Evolutionary conservation across 2,797 vertebrate genomes (phyloP), one percentile per base, ranked within the genome.

Genomic region (Lacerta viridis): DNA sequence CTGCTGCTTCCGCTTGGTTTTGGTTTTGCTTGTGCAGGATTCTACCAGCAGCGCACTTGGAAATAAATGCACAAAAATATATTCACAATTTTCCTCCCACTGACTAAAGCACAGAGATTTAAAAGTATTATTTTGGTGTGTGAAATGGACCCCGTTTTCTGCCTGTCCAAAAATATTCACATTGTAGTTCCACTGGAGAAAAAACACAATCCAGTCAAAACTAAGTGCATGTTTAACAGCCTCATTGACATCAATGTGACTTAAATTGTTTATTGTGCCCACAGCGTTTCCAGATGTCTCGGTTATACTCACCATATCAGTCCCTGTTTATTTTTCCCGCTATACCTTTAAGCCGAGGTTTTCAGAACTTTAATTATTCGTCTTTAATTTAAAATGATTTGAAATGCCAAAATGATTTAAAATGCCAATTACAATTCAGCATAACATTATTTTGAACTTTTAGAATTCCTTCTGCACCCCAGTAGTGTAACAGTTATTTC

Each of bases 1-100:
- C 41, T 39, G 39, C 41, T 80, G 75, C 41, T 41, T 17, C 27
- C 7, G 29, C 64, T 85, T 84, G 46, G 20, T 39, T 39, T 61
- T 71, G 9, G 72, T 61, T 88, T 88, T 83, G 36, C 68, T 88
- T 79, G 5, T 84, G 20, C 50, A 80, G 18, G 69, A 80, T 27
- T 71, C 50, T 41, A 59, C 66, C 68, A 25, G 78, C 10, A 25
- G 50, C 13, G 2, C 8, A 23, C 41, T 74, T 85, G 23, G 50
- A 78, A 46, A 66, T 61, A 27, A 80, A 3, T 18, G 55, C 36
- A 29, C 68, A 87, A 80, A 64, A 72, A 80, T 50, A 50, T 29
- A 20, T 64, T 36, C 23, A 5, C 46, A 20, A 61, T 69, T 61
- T 61, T 46, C 27, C 18, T 50, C 41, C 7, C 39, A 2, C 55